Evolutionary conservation across 2,888 invertebrate genomes (phyloP).

Genomic region (Caenorhabditis imperialis): DNA sequence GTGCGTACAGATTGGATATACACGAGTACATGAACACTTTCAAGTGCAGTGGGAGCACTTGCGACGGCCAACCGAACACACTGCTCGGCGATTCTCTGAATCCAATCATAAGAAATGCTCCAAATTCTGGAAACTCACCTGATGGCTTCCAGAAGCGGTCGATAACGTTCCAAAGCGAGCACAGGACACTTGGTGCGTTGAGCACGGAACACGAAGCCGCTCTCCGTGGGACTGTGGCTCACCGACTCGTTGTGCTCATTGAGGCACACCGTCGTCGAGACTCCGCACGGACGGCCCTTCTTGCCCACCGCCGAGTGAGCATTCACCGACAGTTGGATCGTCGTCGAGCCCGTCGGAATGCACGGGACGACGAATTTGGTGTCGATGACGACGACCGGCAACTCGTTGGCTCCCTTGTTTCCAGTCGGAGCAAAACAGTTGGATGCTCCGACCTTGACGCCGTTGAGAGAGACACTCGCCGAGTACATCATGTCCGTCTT

Average conservation of each 20-base stretch:
- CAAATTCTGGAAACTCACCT: slow-evolving; percentile 3
- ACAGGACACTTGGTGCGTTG: slow-evolving; percentile 27
- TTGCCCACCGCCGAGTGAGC: slow-evolving; percentile 29
- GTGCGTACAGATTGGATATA: slow-evolving; percentile 41
- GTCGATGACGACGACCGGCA: slow-evolving; percentile 54
- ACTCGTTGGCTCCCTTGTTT: slow-evolving; percentile 36
- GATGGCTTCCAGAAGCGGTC: slow-evolving; percentile 33
- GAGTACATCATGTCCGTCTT: slow-evolving; percentile 54
- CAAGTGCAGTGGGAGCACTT: slow-evolving; percentile 44
- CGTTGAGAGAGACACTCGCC: slow-evolving; percentile 46
- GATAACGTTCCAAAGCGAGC: slow-evolving; percentile 37
- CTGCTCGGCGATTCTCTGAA: slow-evolving; percentile 37
- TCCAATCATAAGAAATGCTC: neutral
- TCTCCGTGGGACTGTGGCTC: slow-evolving; percentile 15
- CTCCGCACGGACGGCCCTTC: slow-evolving; percentile 47
- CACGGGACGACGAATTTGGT: slow-evolving; percentile 57
- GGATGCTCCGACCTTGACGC: slow-evolving; percentile 52
- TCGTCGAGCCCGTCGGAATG: slow-evolving; percentile 40
- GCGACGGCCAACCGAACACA: slow-evolving; percentile 40
- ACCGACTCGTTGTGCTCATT: slow-evolving; percentile 17
- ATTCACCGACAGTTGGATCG: slow-evolving; percentile 37
- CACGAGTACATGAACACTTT: slow-evolving; percentile 51
- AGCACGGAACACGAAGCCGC: slow-evolving; percentile 44
- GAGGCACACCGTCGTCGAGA: slow-evolving; percentile 15
- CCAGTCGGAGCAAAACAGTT: slow-evolving; percentile 34